Base-by-base conservation (phyloP, 2,797 vertebrate species). In the Australoheros facetus region DNA sequence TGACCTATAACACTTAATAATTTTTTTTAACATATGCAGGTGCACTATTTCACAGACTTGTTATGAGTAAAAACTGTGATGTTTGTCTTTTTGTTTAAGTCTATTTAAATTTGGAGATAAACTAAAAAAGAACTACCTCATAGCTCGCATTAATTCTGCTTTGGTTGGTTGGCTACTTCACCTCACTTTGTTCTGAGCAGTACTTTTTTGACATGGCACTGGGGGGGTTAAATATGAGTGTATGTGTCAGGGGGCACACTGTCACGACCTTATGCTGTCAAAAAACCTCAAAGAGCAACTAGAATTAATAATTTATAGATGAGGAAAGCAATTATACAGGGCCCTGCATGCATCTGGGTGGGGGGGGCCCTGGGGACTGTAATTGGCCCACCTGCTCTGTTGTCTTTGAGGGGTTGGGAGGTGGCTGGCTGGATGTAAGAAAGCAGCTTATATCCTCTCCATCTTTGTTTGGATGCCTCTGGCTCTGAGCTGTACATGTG, bases 261-360 rank as follows among this genome's bases (percentile, higher is more conserved):
- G 88, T 83, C 89, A 56, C 14, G 71, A 85, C 83, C 77, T 39
- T 16, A 30, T 30, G 53, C 75, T 78, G 86, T 86, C 87, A 88
- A 73, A 84, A 69, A 87, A 58, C 89, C 90, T 92, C 85, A 86
- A 91, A 91, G 87, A 91, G 71, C 39, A 83, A 80, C 71, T 59
- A 11, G 81, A 87, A 93, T 96, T 94, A 94, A 96, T 96, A 95
- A 96, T 96, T 96, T 93, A 96, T 95, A 87, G 88, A 93, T 90
- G 85, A 93, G 88, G 83, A 93, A 93, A 92, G 93, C 95, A 96
- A 96, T 96, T 96, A 96, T 92, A 82, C 69, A 74, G 80, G 75
- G 73, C 85, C 87, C 81, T 83, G 81, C 87, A 84, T 51, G 81
- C 88, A 91, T 94, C 89, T 92, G 92, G 88, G 86, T 70, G 82